Evolutionary conservation across 2,113 vertebrate species (phyloP), one percentile per base, ranked within the genome.

Genomic region (Laterallus jamaicensis): DNA sequence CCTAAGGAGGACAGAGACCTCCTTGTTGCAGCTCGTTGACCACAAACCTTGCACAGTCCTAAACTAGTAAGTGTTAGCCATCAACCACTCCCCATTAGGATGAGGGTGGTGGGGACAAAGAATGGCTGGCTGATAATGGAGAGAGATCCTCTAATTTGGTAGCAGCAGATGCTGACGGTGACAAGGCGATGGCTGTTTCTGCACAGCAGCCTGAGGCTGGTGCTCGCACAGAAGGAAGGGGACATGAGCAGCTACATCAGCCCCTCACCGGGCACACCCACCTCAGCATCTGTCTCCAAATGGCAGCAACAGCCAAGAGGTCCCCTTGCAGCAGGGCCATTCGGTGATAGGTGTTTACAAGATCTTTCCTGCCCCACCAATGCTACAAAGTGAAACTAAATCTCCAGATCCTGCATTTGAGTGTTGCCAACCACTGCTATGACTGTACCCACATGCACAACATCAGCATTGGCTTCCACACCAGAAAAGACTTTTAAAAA

Each of bases 351-450:
- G 22, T 3, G 3, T 56, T 20, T n/a, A 44, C 50, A 64, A 78
- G 83, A 85, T 44, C 39, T 10, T 71, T 67, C 81, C 60, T 42
- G 32, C n/a, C 35, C 39, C 77, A 25, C 37, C 39, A 52, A 39
- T 2, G 26, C 37, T 52, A 47, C 64, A 76, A 95, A 95, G 60
- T 28, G 70, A 96, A 97, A 92, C 62, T 73, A 66, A 63, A 92
- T 20, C 74, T 92, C 52, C 26, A 58, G 35, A 54, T 52, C 47
- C 39, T 75, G 49, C 14, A 18, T 58, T 54, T 47, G 62, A 76
- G 44, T 7, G 12, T 62, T 76, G 69, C 13, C 47, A 63, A 28
- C 22, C 49, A 50, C 22, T 19, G 28, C 55, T 55, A 7, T 11
- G 42, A 60, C 2, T 42, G 31, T 9, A 79, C 15, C 56, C 0